A percentile compares a stretch with the other conserved stretches of the same genome.
These are phyloP conservation scores for Onychostruthus taczanowskii DNA, from an alignment of 2,113 vertebrate genomes.

Conservation along the genomic window DNA sequence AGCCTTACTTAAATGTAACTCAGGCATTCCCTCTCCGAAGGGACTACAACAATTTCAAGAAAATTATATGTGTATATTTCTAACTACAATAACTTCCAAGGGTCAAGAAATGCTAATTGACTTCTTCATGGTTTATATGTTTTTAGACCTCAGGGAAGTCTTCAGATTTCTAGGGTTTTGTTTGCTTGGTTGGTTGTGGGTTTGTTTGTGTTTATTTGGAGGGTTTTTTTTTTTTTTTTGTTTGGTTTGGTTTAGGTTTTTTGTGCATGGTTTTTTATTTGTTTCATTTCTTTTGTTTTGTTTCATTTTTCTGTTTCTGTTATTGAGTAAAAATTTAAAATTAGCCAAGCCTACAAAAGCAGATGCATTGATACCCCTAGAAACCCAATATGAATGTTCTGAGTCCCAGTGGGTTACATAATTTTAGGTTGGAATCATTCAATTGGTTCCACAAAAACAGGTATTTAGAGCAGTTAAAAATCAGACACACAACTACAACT, in stretches of 20 bases:
- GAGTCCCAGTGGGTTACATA: background rate
- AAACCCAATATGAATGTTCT: background rate
- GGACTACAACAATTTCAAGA: background rate
- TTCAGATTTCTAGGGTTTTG: background rate
- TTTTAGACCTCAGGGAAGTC: background rate
- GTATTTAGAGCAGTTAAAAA: background rate
- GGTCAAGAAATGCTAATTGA: background rate
- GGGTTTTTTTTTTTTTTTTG: background rate
- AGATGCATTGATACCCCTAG: background rate
- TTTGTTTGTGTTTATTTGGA: background rate
- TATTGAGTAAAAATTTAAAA: background rate
- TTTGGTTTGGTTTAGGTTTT: background rate
- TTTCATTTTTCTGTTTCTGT: background rate
- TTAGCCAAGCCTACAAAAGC: background rate
- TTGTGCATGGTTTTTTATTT: background rate
- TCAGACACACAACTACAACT: background rate
- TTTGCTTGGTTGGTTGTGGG: background rate
- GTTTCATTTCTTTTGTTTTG: background rate
- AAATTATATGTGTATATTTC: background rate
- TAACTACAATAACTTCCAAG: background rate
- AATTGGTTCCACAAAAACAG: background rate
- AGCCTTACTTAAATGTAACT: background rate
- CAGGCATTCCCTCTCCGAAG: background rate
- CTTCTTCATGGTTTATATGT: background rate
- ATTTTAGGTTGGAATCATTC: fast-evolving